Evolutionary conservation across 1,140 invertebrate species (phyloP).

Genomic region (Helicoverpa zea): DNA sequence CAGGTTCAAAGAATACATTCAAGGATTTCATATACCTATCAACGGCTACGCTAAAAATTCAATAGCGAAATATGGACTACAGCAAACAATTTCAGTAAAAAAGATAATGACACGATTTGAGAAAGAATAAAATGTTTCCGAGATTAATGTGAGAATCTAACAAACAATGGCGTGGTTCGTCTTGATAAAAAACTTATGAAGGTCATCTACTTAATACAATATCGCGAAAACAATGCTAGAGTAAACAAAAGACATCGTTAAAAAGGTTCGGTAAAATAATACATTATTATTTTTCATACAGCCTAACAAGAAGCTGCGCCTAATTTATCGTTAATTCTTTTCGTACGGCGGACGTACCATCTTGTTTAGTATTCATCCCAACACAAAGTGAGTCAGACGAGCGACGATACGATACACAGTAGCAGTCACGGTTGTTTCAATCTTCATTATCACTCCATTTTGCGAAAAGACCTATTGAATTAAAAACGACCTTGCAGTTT

Average conservation of each 20-base stretch:
- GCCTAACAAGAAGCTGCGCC: neutral
- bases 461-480: conserved; percentile 19
- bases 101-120: conserved; percentile 23
- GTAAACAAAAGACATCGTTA: conserved; percentile 10
- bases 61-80: neutral
- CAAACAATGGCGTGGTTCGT: conserved; percentile 26
- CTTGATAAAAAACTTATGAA: conserved; percentile 25
- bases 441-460: conserved; percentile 32
- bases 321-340: conserved; percentile 6
- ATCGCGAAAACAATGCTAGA: conserved; percentile 32
- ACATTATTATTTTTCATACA: conserved; percentile 16
- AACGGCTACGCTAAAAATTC: neutral
- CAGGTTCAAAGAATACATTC: conserved; percentile 6
- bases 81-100: conserved; percentile 1
- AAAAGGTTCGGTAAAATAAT: conserved; percentile 21
- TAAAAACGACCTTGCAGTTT: conserved; percentile 24
- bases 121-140: neutral
- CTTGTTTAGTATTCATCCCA: conserved; percentile 38
- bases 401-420: conserved; percentile 17
- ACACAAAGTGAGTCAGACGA: conserved; percentile 36
- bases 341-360: neutral
- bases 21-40: conserved; percentile 2
- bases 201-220: conserved; percentile 16
- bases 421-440: conserved; percentile 46
- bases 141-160: conserved; percentile 29